Conservation (phyloP, 2,888 invertebrate genomes). For the Cheilosia grossa region DNA sequence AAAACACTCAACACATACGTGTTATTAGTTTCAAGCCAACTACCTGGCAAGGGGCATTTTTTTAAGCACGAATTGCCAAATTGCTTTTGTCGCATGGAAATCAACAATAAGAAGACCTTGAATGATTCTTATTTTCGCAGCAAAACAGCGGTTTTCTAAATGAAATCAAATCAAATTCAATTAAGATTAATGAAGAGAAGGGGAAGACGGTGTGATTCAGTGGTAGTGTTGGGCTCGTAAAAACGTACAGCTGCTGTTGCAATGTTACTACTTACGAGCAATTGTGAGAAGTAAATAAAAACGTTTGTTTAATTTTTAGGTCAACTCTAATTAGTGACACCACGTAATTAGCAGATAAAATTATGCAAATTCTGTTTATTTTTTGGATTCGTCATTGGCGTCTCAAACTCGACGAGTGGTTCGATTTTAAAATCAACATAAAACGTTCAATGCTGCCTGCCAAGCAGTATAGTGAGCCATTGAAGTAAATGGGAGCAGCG, state of each 20-base stretch:
- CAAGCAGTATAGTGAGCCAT: too few relatives aligned
- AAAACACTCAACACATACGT: background rate
- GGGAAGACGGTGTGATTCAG: background rate
- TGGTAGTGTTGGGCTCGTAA: background rate
- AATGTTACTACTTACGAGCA: too few relatives aligned
- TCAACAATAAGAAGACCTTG: slow-evolving; percentile 30
- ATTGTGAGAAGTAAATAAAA: background rate
- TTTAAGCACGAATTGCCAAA: background rate
- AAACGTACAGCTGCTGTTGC: too few relatives aligned
- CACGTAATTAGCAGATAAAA: background rate
- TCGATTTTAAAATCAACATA: background rate
- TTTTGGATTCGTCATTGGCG: background rate
- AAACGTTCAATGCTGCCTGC: too few relatives aligned
- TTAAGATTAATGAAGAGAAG: slow-evolving; percentile 20
- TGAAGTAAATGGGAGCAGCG: too few relatives aligned
- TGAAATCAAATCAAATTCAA: slow-evolving; percentile 3
- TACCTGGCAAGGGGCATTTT: slow-evolving; percentile 17
- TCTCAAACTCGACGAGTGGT: background rate
- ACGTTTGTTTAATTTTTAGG: background rate
- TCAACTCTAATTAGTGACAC: background rate
- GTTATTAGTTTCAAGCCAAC: slow-evolving; percentile 6
- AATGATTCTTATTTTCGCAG: slow-evolving; percentile 20
- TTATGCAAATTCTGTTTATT: background rate
- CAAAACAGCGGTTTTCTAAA: background rate
- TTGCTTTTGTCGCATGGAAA: background rate